Base-by-base conservation (phyloP, 2,888 invertebrate species). In the Nymphalis c-album region DNA sequence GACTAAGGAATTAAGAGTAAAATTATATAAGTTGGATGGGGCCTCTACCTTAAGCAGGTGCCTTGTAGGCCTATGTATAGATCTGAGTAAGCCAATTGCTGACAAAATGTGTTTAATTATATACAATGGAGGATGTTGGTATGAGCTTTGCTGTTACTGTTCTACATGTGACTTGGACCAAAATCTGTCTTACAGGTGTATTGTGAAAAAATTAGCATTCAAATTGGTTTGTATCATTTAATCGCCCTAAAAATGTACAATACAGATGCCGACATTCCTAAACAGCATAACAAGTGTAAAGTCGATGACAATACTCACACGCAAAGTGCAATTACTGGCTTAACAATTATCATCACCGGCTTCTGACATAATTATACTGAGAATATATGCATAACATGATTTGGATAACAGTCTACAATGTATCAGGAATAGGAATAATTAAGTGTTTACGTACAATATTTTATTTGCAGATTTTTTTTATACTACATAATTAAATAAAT, bases 401-500 rank as follows among this genome's bases (percentile, higher is more conserved):
- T 85, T 77, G 78, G 80, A 83, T 80, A 85, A 87, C 85, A 88
- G 82, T 86, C 90, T 91, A 91, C 86, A 63, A 85, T 81, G 85
- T 85, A 85, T 85, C 85, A 91, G 90, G 90, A 88, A 85, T 87
- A 85, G 85, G 88, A 91, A 91, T 90, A 91, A 91, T 80, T 81
- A 78, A 86, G 84, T 86, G 85, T 87, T 88, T 86, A 87, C 88
- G 80, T 87, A 88, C 86, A 91, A 89, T 86, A 85, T 90, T 91
- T 92, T 91, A 91, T 91, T 91, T 88, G 85, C 87, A 86, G 86
- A 86, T 86, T 86, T 86, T 40, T 83, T 74, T 75, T 70, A 64
- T 84, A 90, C 91, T 92, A 92, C 91, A 91, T 91, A 89, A 90
- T 91, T 91, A 91, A 92, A 91, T 91, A 90, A 89, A 91, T 90